These are phyloP conservation scores for Myzus persicae DNA, from an alignment of 1,140 invertebrate genomes.

Conservation along the genomic window DNA sequence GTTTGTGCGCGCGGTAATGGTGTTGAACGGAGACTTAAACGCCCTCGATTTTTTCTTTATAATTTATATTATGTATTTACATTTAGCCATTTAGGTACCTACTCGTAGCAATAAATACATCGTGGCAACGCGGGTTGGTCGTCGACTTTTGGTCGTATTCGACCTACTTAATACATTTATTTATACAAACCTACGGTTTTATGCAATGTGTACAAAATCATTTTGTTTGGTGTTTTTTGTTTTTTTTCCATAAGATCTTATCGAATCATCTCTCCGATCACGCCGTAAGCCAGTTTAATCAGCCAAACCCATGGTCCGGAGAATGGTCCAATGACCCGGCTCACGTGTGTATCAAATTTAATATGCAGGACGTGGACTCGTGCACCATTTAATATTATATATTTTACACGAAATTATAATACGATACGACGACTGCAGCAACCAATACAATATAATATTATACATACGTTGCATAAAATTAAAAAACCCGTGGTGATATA, in stretches of 20 bases:
- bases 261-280: conserved; percentile 10
- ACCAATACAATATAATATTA: not conserved
- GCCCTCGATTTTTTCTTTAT: conserved; percentile 23
- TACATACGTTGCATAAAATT: not conserved
- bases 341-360: conserved; percentile 6
- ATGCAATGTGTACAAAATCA: conserved; percentile 1
- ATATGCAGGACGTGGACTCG: not conserved
- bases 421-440: not conserved
- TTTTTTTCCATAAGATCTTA: not conserved
- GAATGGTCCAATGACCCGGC: conserved; percentile 12
- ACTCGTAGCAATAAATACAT: not conserved
- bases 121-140: not conserved
- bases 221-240: not conserved
- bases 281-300: conserved; percentile 24
- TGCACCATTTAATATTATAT: not conserved
- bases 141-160: not conserved
- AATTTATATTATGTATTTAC: conserved; percentile 1
- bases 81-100: not conserved
- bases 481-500: not conserved
- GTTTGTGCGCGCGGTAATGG: not conserved
- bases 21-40: conserved; percentile 27
- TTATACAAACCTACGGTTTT: not conserved
- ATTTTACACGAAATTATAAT: not conserved
- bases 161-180: conserved; percentile 42
- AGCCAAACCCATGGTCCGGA: not conserved